Evolutionary conservation across 2,797 vertebrate species (phyloP).

Genomic region (Smutsia temminckii): DNA sequence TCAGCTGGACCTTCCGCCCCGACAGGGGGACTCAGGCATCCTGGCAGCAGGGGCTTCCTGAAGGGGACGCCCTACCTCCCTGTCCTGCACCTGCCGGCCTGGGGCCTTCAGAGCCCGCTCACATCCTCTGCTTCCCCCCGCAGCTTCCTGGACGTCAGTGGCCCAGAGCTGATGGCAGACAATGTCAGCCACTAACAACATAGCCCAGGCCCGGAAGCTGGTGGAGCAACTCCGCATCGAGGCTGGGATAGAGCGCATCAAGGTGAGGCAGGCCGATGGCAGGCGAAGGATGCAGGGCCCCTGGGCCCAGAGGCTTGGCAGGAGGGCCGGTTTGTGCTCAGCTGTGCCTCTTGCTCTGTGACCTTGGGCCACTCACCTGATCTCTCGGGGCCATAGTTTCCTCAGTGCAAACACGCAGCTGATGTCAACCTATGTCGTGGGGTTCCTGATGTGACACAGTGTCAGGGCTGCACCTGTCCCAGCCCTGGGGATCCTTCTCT

Average conservation of each 20-base stretch:
- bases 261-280: conserved; percentile 84
- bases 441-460: too few relatives aligned
- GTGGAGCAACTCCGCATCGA: conserved; percentile 98
- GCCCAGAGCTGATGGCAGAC: conserved; percentile 91
- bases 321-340: background rate
- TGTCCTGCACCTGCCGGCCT: background rate
- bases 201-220: conserved; percentile 97
- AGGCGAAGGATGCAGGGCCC: too few relatives aligned
- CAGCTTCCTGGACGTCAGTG: conserved; percentile 85
- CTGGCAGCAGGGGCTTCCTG: background rate
- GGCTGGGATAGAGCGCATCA: conserved; percentile 95
- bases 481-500: background rate
- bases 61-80: fast-evolving
- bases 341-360: background rate
- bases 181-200: conserved; percentile 98
- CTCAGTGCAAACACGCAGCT: background rate
- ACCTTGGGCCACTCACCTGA: fast-evolving
- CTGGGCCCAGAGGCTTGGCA: fast-evolving
- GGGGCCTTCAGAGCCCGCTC: background rate
- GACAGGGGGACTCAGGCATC: background rate
- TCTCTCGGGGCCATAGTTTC: background rate
- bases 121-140: background rate
- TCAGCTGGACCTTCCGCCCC: background rate
- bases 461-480: background rate
- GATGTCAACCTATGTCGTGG: fast-evolving